Conservation (phyloP, 2,888 invertebrate genomes). For the Drosophila falleni region DNA sequence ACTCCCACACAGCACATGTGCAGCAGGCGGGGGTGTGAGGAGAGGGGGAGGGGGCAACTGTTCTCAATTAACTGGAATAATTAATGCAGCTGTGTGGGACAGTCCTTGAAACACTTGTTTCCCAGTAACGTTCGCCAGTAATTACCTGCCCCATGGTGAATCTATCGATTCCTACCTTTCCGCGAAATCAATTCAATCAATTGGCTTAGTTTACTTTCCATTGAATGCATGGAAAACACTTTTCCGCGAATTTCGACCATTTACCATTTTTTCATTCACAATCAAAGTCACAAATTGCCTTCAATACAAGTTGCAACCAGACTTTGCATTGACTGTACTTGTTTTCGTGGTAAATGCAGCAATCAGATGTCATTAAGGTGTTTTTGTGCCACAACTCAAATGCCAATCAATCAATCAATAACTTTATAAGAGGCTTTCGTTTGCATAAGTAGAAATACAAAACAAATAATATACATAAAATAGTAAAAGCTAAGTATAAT, state of each 20-base stretch:
- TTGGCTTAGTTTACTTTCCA: slow-evolving; percentile 55
- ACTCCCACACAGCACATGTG: slow-evolving; percentile 20
- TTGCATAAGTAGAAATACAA: slow-evolving; percentile 21
- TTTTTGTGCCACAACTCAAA: slow-evolving; percentile 25
- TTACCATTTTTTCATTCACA: slow-evolving; percentile 27
- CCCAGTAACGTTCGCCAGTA: slow-evolving; percentile 15
- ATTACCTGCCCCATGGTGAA: slow-evolving; percentile 19
- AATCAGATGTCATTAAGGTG: slow-evolving; percentile 56
- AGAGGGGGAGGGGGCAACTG: slow-evolving; percentile 2
- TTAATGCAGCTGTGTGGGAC: slow-evolving; percentile 25
- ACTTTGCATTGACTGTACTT: slow-evolving; percentile 39
- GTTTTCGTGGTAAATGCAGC: slow-evolving; percentile 46
- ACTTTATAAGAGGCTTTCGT: slow-evolving; percentile 13
- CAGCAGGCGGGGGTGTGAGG: not conserved
- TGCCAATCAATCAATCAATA: slow-evolving; percentile 30
- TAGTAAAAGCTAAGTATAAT: not conserved
- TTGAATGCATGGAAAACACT: slow-evolving; percentile 42
- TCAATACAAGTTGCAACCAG: slow-evolving; percentile 12
- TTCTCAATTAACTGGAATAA: slow-evolving; percentile 53
- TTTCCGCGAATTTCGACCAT: slow-evolving; percentile 61
- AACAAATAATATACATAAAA: not conserved
- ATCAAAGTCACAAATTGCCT: slow-evolving; percentile 21
- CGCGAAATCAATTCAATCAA: slow-evolving; percentile 65
- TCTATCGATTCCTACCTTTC: slow-evolving; percentile 30
- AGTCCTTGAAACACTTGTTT: slow-evolving; percentile 50